Evolutionary conservation across 2,113 vertebrate species (phyloP).

Genomic region (Aix galericulata): DNA sequence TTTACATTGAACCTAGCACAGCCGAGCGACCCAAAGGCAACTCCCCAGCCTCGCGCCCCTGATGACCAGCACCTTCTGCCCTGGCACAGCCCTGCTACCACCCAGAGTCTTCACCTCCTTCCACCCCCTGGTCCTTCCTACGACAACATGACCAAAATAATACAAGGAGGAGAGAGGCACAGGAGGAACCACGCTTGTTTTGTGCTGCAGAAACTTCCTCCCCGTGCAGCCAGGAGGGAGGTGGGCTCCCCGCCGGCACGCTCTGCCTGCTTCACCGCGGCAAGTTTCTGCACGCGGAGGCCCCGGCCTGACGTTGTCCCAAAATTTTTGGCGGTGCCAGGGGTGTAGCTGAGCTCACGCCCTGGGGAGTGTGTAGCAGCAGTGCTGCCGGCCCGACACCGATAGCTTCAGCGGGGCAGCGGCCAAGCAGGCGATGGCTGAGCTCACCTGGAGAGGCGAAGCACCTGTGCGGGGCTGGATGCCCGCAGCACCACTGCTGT

Average conservation of each 20-base stretch:
- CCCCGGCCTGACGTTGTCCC: conserved; percentile 9
- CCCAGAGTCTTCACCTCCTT: no score
- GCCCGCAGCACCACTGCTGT: accelerated
- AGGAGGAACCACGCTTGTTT: accelerated
- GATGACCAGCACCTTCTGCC: no score
- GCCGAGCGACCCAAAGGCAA: no score
- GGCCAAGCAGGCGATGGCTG: neutral
- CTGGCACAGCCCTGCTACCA: no score
- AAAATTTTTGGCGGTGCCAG: neutral
- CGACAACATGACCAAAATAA: no score
- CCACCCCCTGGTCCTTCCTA: no score
- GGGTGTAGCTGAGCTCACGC: neutral
- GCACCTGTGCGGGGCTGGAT: neutral
- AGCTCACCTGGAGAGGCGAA: neutral
- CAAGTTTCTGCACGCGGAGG: neutral
- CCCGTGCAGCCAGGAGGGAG: neutral
- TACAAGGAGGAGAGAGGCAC: no score
- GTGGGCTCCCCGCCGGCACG: neutral
- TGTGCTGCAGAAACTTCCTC: neutral
- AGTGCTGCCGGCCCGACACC: neutral
- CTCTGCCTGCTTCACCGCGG: neutral
- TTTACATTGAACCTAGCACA: neutral
- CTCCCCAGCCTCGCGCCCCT: no score
- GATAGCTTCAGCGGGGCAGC: conserved; percentile 7
- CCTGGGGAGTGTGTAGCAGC: neutral